Percentiles rank a stretch among this genome's conserved stretches.
Conservation (phyloP, 2,888 invertebrate genomes). For the Anarsia innoxiella region DNA sequence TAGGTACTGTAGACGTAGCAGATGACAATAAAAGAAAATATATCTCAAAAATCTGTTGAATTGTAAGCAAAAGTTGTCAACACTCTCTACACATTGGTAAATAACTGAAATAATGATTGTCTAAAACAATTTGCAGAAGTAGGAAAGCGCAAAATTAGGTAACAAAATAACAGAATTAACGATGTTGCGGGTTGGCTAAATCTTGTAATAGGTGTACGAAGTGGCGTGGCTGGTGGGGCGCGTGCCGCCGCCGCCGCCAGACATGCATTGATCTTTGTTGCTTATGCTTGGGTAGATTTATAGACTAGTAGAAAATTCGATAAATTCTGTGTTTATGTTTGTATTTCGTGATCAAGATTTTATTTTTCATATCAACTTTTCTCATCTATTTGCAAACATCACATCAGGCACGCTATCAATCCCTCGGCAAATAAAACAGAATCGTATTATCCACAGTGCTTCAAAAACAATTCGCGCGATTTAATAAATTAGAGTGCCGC, state of each 20-base stretch:
- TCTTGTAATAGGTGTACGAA: constrained; percentile 28
- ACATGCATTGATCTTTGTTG: constrained; percentile 21
- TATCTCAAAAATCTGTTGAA: background rate
- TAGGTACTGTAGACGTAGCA: no score
- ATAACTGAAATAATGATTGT: constrained; percentile 21
- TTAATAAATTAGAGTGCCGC: constrained; percentile 56
- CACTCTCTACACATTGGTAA: no score
- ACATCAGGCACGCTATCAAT: background rate
- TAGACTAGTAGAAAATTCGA: no score
- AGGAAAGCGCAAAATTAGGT: constrained; percentile 29
- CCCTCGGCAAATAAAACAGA: constrained; percentile 13
- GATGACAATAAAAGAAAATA: no score
- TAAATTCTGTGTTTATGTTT: no score
- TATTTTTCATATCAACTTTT: no score
- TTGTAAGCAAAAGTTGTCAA: no score
- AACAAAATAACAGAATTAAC: constrained; percentile 32
- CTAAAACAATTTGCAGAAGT: constrained; percentile 33
- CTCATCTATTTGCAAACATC: no score
- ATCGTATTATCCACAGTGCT: constrained; percentile 21
- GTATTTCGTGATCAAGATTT: no score
- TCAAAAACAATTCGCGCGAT: constrained; percentile 46
- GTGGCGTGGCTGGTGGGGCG: no score
- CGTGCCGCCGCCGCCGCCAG: no score
- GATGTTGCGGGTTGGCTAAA: constrained; percentile 28
- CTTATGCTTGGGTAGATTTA: no score